Conservation (phyloP, 2,797 vertebrate species). For the Eleutherodactylus coqui region DNA sequence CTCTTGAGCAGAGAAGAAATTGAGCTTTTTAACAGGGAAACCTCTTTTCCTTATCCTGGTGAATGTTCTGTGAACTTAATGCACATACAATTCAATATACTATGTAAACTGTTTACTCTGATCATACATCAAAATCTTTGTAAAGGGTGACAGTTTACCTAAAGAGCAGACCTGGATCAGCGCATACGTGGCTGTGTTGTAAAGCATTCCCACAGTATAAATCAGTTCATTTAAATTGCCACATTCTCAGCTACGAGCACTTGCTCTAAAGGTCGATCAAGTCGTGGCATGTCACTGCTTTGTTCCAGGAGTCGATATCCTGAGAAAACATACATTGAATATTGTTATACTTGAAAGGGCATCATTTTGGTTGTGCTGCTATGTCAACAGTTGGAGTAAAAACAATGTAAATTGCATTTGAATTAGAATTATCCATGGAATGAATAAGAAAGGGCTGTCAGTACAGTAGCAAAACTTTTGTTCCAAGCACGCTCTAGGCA, state of each 20-base stretch:
- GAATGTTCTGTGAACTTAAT: constrained; percentile 54
- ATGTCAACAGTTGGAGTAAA: constrained; percentile 53
- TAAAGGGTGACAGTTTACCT: constrained; percentile 63
- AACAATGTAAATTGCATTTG: constrained; percentile 51
- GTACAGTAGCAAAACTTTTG: constrained; percentile 19
- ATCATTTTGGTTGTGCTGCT: constrained; percentile 54
- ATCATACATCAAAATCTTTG: constrained; percentile 62
- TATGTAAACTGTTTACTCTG: constrained; percentile 59
- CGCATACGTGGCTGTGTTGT: constrained; percentile 59
- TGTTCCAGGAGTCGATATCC: constrained; percentile 62
- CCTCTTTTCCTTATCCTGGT: constrained; percentile 46
- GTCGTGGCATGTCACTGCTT: constrained; percentile 64
- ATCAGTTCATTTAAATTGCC: constrained; percentile 63
- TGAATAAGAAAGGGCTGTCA: constrained; percentile 33
- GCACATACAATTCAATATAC: constrained; percentile 57
- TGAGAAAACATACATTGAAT: constrained; percentile 33
- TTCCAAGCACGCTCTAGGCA: constrained; percentile 31
- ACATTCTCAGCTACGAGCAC: constrained; percentile 60
- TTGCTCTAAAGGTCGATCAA: constrained; percentile 67
- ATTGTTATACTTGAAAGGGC: constrained; percentile 43
- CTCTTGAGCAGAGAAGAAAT: constrained; percentile 23
- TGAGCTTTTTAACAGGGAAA: constrained; percentile 22
- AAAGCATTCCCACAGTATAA: constrained; percentile 64
- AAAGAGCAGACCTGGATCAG: constrained; percentile 62
- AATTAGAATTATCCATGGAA: constrained; percentile 40